A percentile compares a stretch with the other conserved stretches of the same genome.
These are phyloP conservation scores for Pomatostomus ruficeps DNA, from an alignment of 2,113 vertebrate genomes.

Conservation along the genomic window DNA sequence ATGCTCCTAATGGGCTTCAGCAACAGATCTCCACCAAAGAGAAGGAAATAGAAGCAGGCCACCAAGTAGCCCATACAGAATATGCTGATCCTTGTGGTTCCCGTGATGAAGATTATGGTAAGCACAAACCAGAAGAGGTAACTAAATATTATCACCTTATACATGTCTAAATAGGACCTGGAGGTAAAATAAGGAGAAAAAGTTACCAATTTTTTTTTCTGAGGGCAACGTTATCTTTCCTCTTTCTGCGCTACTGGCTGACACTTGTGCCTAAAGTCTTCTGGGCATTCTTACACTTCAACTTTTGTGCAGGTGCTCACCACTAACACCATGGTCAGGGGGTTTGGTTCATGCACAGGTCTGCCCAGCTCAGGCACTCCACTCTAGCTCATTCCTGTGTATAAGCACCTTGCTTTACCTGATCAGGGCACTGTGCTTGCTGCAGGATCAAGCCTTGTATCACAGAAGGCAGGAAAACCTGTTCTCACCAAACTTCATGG, in stretches of 20 bases:
- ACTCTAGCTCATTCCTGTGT: background rate
- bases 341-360: background rate
- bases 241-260: background rate
- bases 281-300: background rate
- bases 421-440: background rate
- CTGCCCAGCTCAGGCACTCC: background rate
- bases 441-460: background rate
- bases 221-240: background rate
- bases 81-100: conserved; percentile 95
- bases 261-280: background rate
- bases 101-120: conserved; percentile 97
- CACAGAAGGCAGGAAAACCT: background rate
- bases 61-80: conserved; percentile 99
- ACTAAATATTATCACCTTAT: conserved; percentile 96
- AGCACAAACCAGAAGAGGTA: conserved; percentile 99
- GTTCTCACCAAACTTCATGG: background rate
- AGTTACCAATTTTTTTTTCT: background rate
- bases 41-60: conserved; percentile 97
- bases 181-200: background rate
- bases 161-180: conserved; percentile 97
- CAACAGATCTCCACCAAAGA: conserved; percentile 91
- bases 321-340: background rate
- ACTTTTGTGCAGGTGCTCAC: background rate
- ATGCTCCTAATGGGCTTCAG: conserved; percentile 95
- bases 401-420: background rate